phyloP scores from a whole-genome alignment of 1,140 invertebrate genomes.

The Drepana arcuata region DNA sequence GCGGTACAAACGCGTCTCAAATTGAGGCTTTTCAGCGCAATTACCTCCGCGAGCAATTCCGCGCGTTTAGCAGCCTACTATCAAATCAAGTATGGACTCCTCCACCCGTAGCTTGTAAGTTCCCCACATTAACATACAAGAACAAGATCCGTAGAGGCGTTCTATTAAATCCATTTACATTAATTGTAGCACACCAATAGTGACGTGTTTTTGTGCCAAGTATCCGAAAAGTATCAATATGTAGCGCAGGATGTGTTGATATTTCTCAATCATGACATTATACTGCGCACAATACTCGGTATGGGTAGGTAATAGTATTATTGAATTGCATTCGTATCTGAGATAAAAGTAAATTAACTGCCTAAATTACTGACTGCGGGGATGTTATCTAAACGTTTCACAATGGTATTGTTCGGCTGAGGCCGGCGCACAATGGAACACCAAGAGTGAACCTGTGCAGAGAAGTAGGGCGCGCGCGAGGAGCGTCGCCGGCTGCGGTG shows the following conservation, averaged over 20 bases:
- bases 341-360: conserved; percentile 11
- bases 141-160: too few species aligned
- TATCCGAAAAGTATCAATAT: too few species aligned
- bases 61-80: conserved; percentile 38
- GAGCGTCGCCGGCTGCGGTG: conserved; percentile 50
- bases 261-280: too few species aligned
- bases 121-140: conserved; percentile 27
- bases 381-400: conserved; percentile 59
- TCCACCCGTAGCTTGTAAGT: conserved; percentile 20
- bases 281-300: too few species aligned
- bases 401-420: conserved; percentile 56
- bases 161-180: too few species aligned
- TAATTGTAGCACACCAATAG: too few species aligned
- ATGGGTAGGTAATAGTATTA: too few species aligned
- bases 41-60: conserved; percentile 31
- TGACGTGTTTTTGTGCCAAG: too few species aligned
- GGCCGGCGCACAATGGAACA: conserved; percentile 59
- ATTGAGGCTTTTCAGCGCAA: conserved; percentile 60
- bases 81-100: conserved; percentile 34
- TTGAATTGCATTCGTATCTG: too few species aligned
- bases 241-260: too few species aligned
- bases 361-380: conserved; percentile 26
- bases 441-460: conserved; percentile 53
- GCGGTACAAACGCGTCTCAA: conserved; percentile 44
- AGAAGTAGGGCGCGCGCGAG: conserved; percentile 59